phyloP scores from a whole-genome alignment of 1,140 invertebrate species.

The Cryptotermes secundus region DNA sequence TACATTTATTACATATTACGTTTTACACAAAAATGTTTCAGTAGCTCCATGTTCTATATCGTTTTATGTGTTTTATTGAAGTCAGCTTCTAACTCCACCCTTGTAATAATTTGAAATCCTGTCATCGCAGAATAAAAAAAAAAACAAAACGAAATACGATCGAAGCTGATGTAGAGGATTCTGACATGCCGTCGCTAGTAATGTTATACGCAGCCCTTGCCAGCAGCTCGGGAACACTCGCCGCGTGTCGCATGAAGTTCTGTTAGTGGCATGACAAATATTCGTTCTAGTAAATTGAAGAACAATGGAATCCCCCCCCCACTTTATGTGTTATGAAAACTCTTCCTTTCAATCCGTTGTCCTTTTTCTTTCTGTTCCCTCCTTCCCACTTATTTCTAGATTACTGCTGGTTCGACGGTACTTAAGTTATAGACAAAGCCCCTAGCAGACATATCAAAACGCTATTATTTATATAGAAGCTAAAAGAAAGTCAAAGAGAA shows the following conservation, averaged over 20 bases:
- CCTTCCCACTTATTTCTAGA: background rate
- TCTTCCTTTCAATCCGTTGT: background rate
- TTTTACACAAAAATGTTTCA: no score
- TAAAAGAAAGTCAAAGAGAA: background rate
- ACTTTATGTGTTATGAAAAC: background rate
- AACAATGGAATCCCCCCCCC: background rate
- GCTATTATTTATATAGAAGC: slow-evolving; percentile 2
- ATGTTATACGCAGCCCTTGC: background rate
- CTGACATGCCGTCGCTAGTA: background rate
- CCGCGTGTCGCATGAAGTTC: background rate
- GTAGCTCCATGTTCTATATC: background rate
- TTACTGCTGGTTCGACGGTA: background rate
- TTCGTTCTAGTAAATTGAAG: background rate
- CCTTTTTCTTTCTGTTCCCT: background rate
- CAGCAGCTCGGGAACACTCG: background rate
- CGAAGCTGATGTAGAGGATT: background rate
- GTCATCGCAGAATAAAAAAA: background rate
- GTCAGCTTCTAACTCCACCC: background rate
- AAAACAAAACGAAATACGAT: background rate
- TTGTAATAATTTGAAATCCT: background rate
- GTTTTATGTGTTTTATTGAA: background rate
- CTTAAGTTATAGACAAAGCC: background rate
- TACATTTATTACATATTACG: no score
- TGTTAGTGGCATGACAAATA: slow-evolving; percentile 9
- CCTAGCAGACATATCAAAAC: background rate